Evolutionary conservation across 53 echinoderm and acorn worm species (phyloP).

Genomic region (Patiria pectinifera): DNA sequence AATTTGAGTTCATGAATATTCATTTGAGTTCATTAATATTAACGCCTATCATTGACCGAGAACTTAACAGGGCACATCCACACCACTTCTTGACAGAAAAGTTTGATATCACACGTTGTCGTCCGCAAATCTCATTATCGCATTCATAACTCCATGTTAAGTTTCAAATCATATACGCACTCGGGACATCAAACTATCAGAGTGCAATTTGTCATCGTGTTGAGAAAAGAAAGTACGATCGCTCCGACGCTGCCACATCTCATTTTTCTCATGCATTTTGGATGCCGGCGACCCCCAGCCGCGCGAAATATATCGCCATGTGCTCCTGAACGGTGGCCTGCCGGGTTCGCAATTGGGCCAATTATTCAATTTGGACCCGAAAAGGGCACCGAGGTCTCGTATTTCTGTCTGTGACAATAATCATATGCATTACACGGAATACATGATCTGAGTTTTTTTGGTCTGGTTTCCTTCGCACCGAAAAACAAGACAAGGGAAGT

Average conservation of each 20-base stretch:
- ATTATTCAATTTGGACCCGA: constrained; percentile 49
- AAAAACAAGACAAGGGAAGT: no score
- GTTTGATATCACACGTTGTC: no score
- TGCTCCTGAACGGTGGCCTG: constrained; percentile 57
- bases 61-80: no score
- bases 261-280: not conserved
- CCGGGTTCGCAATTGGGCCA: constrained; percentile 61
- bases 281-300: constrained; percentile 36
- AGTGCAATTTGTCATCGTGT: not conserved
- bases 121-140: no score
- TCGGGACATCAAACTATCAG: not conserved
- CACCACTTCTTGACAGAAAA: no score
- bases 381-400: constrained; percentile 5
- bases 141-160: not conserved
- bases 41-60: no score
- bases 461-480: no score
- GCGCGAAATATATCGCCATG: constrained; percentile 44
- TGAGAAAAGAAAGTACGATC: constrained; percentile 20
- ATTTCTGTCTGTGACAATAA: not conserved
- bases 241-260: not conserved
- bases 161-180: not conserved
- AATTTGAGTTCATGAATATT: not conserved
- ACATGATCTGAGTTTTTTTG: not conserved
- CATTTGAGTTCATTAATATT: not conserved
- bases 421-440: not conserved